A percentile compares a stretch with the other conserved stretches of the same genome.
These are phyloP conservation scores for Zaprionus vittiger DNA, from an alignment of 1,140 invertebrate genomes.

Conservation along the genomic window DNA sequence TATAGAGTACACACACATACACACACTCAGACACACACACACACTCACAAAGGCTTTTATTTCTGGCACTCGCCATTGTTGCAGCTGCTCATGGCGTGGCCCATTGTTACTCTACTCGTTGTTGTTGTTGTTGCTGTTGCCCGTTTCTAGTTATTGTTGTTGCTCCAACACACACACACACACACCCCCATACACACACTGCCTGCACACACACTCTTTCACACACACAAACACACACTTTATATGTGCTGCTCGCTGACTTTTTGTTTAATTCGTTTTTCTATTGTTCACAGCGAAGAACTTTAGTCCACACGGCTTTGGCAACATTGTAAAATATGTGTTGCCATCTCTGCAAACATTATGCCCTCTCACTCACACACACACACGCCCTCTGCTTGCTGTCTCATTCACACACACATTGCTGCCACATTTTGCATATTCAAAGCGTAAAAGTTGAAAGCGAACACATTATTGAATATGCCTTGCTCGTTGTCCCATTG, in stretches of 20 bases:
- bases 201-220: not conserved
- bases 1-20: conserved; percentile 9
- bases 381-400: not conserved
- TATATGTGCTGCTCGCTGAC: conserved; percentile 50
- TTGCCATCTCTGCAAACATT: conserved; percentile 51
- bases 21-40: not conserved
- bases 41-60: conserved; percentile 50
- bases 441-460: conserved; percentile 76
- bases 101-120: conserved; percentile 39
- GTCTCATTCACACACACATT: not conserved
- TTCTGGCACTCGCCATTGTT: conserved; percentile 70
- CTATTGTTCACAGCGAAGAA: conserved; percentile 77
- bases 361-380: not conserved
- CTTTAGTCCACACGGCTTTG: conserved; percentile 76
- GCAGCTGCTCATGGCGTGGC: conserved; percentile 61
- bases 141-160: conserved; percentile 47
- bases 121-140: conserved; percentile 17
- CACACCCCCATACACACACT: conserved; percentile 24
- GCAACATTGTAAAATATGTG: conserved; percentile 75
- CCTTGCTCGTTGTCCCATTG: conserved; percentile 66
- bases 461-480: conserved; percentile 80
- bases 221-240: conserved; percentile 1
- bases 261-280: conserved; percentile 82
- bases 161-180: conserved; percentile 31
- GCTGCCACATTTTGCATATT: conserved; percentile 64